These are phyloP conservation scores for Ethmia dodecea DNA, from an alignment of 2,888 invertebrate genomes.

Conservation along the genomic window DNA sequence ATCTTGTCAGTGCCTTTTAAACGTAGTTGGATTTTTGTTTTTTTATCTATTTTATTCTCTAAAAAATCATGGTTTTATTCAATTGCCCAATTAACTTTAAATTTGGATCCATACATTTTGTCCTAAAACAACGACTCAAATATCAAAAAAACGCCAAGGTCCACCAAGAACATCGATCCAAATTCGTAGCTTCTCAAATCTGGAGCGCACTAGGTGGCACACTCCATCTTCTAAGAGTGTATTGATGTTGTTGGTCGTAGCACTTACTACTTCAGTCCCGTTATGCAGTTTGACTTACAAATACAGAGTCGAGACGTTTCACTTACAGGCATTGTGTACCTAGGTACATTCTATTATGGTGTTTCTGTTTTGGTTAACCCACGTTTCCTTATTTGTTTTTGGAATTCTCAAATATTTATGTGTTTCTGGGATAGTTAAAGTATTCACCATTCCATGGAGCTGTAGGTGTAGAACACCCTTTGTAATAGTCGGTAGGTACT, in stretches of 20 bases:
- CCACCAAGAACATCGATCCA: constrained; percentile 5
- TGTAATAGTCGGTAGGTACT: too few relatives aligned
- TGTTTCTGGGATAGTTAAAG: too few relatives aligned
- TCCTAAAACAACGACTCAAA: too few relatives aligned
- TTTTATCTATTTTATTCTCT: too few relatives aligned
- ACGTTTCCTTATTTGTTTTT: constrained; percentile 5
- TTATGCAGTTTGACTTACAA: constrained; percentile 63
- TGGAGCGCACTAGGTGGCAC: constrained; percentile 54
- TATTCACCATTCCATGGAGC: too few relatives aligned
- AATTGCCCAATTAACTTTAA: too few relatives aligned
- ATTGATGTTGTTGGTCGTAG: constrained; percentile 62
- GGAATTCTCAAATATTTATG: too few relatives aligned
- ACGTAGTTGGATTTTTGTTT: too few relatives aligned
- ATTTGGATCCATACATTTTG: too few relatives aligned
- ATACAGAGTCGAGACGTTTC: constrained; percentile 56
- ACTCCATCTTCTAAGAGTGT: constrained; percentile 49
- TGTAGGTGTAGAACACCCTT: too few relatives aligned
- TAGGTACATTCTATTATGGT: constrained; percentile 4
- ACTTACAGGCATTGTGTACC: constrained; percentile 32
- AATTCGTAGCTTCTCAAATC: constrained; percentile 19
- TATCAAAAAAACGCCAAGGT: constrained; percentile 7
- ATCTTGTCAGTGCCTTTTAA: too few relatives aligned
- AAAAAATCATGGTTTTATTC: too few relatives aligned
- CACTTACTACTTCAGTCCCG: constrained; percentile 59
- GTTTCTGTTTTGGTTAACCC: constrained; percentile 5